Percentiles rank a stretch among this genome's conserved stretches.
phyloP scores from a whole-genome alignment of 2,888 invertebrate genomes.

The Pterostichus madidus region DNA sequence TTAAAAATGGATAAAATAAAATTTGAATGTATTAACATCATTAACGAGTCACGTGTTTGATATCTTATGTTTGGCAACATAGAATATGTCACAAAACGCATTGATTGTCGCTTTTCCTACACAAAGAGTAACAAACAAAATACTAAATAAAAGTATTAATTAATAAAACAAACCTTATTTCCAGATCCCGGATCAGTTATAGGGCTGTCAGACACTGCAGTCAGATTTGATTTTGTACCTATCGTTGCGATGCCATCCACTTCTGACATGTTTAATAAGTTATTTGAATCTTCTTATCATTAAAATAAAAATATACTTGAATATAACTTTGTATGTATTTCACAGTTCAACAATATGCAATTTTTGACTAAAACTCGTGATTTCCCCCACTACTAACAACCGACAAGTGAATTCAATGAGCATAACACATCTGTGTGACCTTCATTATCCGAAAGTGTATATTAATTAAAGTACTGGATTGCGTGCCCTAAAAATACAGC shows the following conservation, averaged over 20 bases:
- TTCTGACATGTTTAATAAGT: slow-evolving; percentile 59
- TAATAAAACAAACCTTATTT: slow-evolving; percentile 78
- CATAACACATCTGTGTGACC: slow-evolving; percentile 35
- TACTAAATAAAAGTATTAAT: slow-evolving; percentile 7
- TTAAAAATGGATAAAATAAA: slow-evolving; percentile 50
- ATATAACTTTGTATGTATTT: slow-evolving; percentile 19
- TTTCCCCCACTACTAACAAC: slow-evolving; percentile 51
- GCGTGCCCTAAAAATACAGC: slow-evolving; percentile 49
- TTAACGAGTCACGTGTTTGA: slow-evolving; percentile 37
- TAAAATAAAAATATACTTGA: slow-evolving; percentile 26
- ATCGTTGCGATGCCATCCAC: slow-evolving; percentile 62
- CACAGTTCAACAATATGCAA: slow-evolving; percentile 49
- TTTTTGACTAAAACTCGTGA: slow-evolving; percentile 57
- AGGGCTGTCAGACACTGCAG: slow-evolving; percentile 85
- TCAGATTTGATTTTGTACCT: slow-evolving; percentile 76
- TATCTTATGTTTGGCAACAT: slow-evolving; percentile 29
- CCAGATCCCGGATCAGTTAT: slow-evolving; percentile 87
- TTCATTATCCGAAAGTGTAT: slow-evolving; percentile 40
- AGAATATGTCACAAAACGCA: slow-evolving; percentile 23
- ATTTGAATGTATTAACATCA: slow-evolving; percentile 47
- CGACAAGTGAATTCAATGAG: slow-evolving; percentile 53
- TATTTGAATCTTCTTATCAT: slow-evolving; percentile 50
- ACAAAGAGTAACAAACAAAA: background rate
- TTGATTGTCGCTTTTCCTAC: slow-evolving; percentile 1
- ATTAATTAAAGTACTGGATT: slow-evolving; percentile 14